Evolutionary conservation across 2,888 invertebrate genomes (phyloP).

Genomic region (Resseliella maxima): DNA sequence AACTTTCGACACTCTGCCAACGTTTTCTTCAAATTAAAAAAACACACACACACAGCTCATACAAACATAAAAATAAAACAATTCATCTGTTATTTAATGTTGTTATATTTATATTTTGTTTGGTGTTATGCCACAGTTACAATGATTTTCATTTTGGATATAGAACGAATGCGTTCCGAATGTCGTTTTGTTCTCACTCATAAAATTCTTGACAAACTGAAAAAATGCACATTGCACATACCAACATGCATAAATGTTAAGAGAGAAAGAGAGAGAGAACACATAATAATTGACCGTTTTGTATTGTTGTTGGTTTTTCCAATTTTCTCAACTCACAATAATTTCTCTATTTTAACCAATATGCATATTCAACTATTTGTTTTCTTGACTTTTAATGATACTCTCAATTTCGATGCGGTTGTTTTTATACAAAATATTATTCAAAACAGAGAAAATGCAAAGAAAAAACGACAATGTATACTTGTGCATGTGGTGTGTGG

Average conservation of each 20-base stretch:
- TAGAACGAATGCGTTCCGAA: neutral
- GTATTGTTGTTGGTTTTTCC: neutral
- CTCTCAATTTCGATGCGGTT: constrained; percentile 35
- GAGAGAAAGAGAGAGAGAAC: no score
- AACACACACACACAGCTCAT: neutral
- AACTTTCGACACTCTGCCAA: constrained; percentile 35
- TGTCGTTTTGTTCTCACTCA: neutral
- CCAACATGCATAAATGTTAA: neutral
- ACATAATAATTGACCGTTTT: neutral
- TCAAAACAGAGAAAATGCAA: neutral
- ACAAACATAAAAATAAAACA: no score
- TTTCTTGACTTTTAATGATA: constrained; percentile 4
- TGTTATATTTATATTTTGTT: constrained; percentile 22
- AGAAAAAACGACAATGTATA: neutral
- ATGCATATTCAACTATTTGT: neutral
- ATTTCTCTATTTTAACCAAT: neutral
- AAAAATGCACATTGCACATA: constrained; percentile 41
- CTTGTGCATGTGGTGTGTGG: neutral
- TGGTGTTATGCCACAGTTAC: constrained; percentile 26
- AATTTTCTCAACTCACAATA: neutral
- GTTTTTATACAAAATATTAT: constrained; percentile 37
- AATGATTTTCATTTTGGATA: constrained; percentile 37
- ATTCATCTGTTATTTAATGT: constrained; percentile 35
- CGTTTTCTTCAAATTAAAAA: neutral
- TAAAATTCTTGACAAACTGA: neutral